phyloP scores from a whole-genome alignment of 2,797 vertebrate genomes.

The Erpetoichthys calabaricus region DNA sequence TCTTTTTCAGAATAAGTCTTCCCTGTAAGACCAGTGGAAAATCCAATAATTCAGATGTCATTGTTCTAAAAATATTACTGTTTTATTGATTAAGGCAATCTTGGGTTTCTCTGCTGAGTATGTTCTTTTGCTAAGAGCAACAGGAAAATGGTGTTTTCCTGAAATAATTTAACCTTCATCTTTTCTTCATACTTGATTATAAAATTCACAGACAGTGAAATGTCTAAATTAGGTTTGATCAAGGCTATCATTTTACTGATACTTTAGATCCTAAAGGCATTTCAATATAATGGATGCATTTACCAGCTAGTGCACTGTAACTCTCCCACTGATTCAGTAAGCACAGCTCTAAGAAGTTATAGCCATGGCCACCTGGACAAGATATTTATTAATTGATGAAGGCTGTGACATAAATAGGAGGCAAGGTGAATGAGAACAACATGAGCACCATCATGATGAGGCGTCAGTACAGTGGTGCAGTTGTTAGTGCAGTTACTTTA shows the following conservation, averaged over 20 bases:
- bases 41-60: conserved; percentile 38
- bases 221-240: conserved; percentile 11
- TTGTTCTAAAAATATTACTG: conserved; percentile 40
- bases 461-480: too few species aligned
- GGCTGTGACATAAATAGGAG: too few species aligned
- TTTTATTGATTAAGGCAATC: conserved; percentile 35
- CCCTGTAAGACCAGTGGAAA: conserved; percentile 32
- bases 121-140: conserved; percentile 9
- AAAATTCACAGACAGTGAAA: conserved; percentile 7
- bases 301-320: too few species aligned
- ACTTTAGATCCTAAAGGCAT: conserved; percentile 2
- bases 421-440: too few species aligned
- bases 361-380: too few species aligned
- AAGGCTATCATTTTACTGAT: conserved; percentile 11
- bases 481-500: too few species aligned
- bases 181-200: conserved; percentile 13
- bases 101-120: conserved; percentile 28
- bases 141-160: conserved; percentile 24
- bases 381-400: too few species aligned
- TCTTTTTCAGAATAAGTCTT: conserved; percentile 18
- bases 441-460: too few species aligned
- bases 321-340: too few species aligned
- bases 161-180: conserved; percentile 25
- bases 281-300: not conserved
- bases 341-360: too few species aligned